Percentiles rank a stretch among this genome's conserved stretches.
Conservation (phyloP, 2,113 vertebrate genomes). For the Lepidiolamprologus cunningtoni region DNA sequence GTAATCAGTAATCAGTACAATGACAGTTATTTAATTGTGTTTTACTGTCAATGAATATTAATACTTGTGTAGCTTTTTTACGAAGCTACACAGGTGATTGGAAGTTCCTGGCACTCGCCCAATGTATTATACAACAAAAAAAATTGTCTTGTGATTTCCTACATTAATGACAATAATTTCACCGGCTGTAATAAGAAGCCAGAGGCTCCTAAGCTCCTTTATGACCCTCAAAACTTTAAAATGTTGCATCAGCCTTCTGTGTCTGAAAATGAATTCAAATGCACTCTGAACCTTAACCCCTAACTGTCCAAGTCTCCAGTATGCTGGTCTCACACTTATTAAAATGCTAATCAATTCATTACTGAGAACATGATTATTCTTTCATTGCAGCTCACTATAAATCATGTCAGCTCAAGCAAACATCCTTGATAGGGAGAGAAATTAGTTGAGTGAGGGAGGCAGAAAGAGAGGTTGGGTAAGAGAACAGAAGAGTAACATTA, state of each 20-base stretch:
- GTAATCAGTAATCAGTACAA: neutral
- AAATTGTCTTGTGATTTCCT: neutral
- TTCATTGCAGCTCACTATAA: constrained; percentile 9
- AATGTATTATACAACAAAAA: neutral
- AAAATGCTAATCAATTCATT: constrained; percentile 62
- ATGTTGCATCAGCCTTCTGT: neutral
- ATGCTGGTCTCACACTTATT: neutral
- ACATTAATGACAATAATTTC: neutral
- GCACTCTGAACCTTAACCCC: neutral
- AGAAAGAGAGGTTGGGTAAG: neutral
- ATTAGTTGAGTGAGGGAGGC: neutral
- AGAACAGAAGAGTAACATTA: constrained; percentile 13
- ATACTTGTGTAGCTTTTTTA: neutral
- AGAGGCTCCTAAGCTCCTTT: neutral
- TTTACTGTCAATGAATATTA: neutral
- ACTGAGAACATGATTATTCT: constrained; percentile 37
- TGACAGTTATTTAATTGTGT: neutral
- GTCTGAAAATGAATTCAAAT: neutral
- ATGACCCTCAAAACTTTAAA: neutral
- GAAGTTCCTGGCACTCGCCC: neutral
- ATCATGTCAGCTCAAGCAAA: constrained; percentile 31
- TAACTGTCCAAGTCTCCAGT: neutral
- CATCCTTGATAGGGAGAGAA: neutral
- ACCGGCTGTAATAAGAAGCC: neutral
- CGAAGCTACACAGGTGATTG: neutral